Conservation (phyloP, 2,888 invertebrate species). For the Dyspetes luteomarginatus region DNA sequence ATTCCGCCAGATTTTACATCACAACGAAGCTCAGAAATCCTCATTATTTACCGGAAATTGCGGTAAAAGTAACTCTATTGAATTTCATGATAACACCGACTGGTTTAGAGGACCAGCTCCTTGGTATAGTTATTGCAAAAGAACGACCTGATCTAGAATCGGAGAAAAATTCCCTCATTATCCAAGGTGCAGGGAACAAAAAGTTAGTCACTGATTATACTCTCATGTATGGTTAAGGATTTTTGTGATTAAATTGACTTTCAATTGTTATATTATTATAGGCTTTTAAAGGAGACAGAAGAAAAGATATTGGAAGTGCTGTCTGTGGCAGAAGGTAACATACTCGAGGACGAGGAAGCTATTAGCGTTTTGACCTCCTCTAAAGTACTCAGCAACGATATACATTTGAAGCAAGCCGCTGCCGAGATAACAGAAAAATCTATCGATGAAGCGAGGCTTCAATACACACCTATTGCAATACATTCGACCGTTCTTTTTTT, state of each 20-base stretch:
- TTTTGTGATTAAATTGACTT: neutral
- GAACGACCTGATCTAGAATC: slow-evolving; percentile 96
- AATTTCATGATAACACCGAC: slow-evolving; percentile 97
- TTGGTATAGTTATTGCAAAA: slow-evolving; percentile 95
- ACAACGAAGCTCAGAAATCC: slow-evolving; percentile 97
- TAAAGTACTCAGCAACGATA: slow-evolving; percentile 95
- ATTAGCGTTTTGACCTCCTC: slow-evolving; percentile 94
- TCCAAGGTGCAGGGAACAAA: slow-evolving; percentile 94
- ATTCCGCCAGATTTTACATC: slow-evolving; percentile 90
- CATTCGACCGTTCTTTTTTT: slow-evolving; percentile 97
- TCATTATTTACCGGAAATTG: slow-evolving; percentile 96
- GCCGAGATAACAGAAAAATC: slow-evolving; percentile 95
- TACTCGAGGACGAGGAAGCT: slow-evolving; percentile 96
- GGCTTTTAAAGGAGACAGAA: slow-evolving; percentile 94
- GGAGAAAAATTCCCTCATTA: slow-evolving; percentile 93
- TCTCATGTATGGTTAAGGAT: neutral
- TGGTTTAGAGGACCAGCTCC: slow-evolving; percentile 94
- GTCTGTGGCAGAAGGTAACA: slow-evolving; percentile 89
- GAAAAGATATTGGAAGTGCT: slow-evolving; percentile 94
- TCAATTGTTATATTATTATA: slow-evolving; percentile 70
- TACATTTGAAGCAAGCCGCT: slow-evolving; percentile 94
- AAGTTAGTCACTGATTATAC: slow-evolving; percentile 76
- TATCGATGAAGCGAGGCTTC: slow-evolving; percentile 93
- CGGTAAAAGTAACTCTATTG: slow-evolving; percentile 94
- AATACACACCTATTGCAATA: slow-evolving; percentile 95